Conservation (phyloP, 2,888 invertebrate species). For the Leucophora obtusa region DNA sequence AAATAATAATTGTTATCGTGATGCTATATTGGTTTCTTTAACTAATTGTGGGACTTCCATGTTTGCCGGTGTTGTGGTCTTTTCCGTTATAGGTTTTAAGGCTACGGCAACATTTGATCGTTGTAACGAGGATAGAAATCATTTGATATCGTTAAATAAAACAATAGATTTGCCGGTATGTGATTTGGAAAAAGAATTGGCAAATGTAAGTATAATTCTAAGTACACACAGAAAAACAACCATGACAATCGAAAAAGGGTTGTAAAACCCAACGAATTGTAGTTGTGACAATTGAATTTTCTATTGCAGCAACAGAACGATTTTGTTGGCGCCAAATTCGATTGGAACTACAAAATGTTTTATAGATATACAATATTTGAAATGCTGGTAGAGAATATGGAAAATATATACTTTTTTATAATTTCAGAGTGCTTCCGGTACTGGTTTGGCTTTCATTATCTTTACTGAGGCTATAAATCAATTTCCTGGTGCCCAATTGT, state of each 20-base stretch:
- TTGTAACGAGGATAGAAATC: conserved; percentile 77
- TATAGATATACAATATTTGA: no score
- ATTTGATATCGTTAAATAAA: conserved; percentile 81
- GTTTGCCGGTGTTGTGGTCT: conserved; percentile 97
- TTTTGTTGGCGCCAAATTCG: no score
- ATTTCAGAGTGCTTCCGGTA: conserved; percentile 94
- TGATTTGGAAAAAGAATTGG: conserved; percentile 90
- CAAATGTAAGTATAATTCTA: conserved; percentile 85
- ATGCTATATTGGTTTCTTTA: conserved; percentile 93
- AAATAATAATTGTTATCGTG: conserved; percentile 96
- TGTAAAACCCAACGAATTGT: no score
- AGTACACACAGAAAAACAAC: no score
- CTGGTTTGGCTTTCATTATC: conserved; percentile 97
- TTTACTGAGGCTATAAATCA: conserved; percentile 99
- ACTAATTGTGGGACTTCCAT: conserved; percentile 97
- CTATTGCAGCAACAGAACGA: no score
- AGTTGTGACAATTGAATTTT: no score
- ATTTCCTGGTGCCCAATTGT: conserved; percentile 96
- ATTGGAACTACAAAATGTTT: no score
- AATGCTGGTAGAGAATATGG: no score
- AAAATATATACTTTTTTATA: neutral
- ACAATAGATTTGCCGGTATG: conserved; percentile 87
- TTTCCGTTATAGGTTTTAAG: conserved; percentile 96
- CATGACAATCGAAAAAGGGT: no score
- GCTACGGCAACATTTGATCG: conserved; percentile 78